Evolutionary conservation across 2,797 vertebrate species (phyloP), one percentile per base, ranked within the genome.

Genomic region (Serranus cabrilla): DNA sequence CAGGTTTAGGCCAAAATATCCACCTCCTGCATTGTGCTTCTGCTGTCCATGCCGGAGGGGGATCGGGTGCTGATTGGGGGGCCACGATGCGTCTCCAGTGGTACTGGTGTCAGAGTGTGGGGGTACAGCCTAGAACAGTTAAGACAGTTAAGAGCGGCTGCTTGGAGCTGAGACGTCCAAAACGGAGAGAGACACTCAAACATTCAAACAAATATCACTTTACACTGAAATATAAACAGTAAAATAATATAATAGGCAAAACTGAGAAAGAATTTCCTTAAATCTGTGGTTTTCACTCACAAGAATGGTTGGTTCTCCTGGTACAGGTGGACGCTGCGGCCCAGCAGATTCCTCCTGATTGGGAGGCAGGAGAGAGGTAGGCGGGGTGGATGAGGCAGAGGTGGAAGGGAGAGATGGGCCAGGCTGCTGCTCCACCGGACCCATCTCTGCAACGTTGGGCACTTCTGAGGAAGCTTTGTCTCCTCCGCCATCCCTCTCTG

Each of bases 1-100:
- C 96, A 97, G 97, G 96, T 97, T 97, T 97, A 97, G 97, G 97
- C 96, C 97, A 97, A 97, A 97, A 97, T 97, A 98, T 97, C 97
- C 97, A 98, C 97, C 97, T 98, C 96, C 96, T 96, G 95, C 96
- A 95, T 94, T 95, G 89, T 96, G 96, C 91, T 96, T 95, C 93
- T 95, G 95, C 87, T 94, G 91, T 96, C 94, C 93, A 21, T 94
- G 91, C 89, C 90, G 86, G 80, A 92, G 87, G 76, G 91, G 95
- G 90, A 94, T 91, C 79, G 87, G 94, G 76, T 92, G 94, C 94
- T 95, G 95, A 92, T 93, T 96, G 89, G 80, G 82, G 88, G 91
- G 88, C 93, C 92, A 91, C 62, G 88, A 83, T 79, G 91, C 88
- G 3, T 95, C 95, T 95, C 91, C 94, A 66, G 85, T 78, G 88